These are phyloP conservation scores for Clusia tigrina DNA, from an alignment of 2,888 invertebrate genomes.

Conservation along the genomic window DNA sequence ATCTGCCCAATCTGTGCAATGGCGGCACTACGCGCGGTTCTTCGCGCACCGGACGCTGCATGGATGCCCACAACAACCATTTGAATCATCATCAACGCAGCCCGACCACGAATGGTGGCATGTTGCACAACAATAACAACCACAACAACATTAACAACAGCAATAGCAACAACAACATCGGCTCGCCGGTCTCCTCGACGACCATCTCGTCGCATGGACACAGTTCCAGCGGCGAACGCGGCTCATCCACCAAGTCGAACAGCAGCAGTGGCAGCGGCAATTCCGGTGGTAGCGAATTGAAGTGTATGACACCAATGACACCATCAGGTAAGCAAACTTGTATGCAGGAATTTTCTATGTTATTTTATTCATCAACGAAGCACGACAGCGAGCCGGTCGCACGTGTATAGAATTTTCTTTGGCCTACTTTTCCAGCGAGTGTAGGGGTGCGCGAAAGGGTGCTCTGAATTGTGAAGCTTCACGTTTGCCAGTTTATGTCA, in stretches of 20 bases:
- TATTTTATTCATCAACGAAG: not conserved
- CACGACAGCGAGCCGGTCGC: no score
- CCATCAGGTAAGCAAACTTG: constrained; percentile 60
- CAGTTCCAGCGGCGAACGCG: constrained; percentile 48
- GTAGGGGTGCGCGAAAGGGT: not conserved
- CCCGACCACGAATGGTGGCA: constrained; percentile 36
- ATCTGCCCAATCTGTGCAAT: constrained; percentile 61
- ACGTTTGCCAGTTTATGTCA: no score
- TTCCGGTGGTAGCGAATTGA: constrained; percentile 58
- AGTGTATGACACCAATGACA: constrained; percentile 63
- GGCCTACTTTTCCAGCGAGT: not conserved
- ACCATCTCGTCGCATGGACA: constrained; percentile 61
- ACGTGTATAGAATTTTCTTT: not conserved
- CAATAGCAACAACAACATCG: constrained; percentile 55
- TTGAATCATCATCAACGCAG: constrained; percentile 39
- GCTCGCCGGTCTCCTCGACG: constrained; percentile 58
- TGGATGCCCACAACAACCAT: constrained; percentile 59
- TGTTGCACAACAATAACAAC: constrained; percentile 31
- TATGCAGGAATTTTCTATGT: not conserved
- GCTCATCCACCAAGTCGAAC: constrained; percentile 61
- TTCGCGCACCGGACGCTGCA: constrained; percentile 47
- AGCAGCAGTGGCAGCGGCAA: constrained; percentile 58
- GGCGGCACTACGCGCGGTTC: constrained; percentile 38
- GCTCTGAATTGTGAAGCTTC: constrained; percentile 38
- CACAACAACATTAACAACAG: constrained; percentile 40